Conservation (phyloP, 2,888 invertebrate species). For the Nomada lathburiana region DNA sequence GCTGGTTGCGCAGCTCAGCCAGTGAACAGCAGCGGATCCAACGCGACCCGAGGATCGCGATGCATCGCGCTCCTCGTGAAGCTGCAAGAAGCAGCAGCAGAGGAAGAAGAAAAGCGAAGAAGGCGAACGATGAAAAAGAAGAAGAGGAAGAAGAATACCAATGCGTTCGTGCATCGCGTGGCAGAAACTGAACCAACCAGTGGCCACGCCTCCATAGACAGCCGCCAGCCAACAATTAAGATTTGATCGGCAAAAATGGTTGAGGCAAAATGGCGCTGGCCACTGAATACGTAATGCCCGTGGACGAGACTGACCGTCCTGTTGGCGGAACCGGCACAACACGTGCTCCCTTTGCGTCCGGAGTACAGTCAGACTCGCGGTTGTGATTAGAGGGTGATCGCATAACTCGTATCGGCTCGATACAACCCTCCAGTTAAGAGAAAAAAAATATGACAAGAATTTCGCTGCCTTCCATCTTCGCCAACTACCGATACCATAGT, state of each 20-base stretch:
- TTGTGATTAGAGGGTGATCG: conserved; percentile 61
- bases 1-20: conserved; percentile 66
- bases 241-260: conserved; percentile 85
- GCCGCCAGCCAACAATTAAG: conserved; percentile 85
- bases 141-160: conserved; percentile 64
- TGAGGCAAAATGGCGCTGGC: conserved; percentile 83
- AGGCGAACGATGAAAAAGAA: conserved; percentile 27
- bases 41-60: conserved; percentile 53
- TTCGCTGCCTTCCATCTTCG: neutral
- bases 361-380: conserved; percentile 54
- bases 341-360: conserved; percentile 64
- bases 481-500: neutral
- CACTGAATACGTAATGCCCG: conserved; percentile 83
- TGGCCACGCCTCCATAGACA: conserved; percentile 84
- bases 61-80: conserved; percentile 49
- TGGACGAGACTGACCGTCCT: conserved; percentile 64
- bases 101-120: neutral
- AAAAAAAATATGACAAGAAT: conserved; percentile 33
- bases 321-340: conserved; percentile 60
- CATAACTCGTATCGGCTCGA: conserved; percentile 32
- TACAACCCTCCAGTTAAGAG: neutral
- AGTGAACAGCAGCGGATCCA: conserved; percentile 53
- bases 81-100: conserved; percentile 12
- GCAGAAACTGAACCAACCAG: conserved; percentile 82
- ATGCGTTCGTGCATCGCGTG: conserved; percentile 84